These are phyloP conservation scores for Hemibagrus guttatus DNA, from an alignment of 2,797 vertebrate genomes.

Conservation along the genomic window DNA sequence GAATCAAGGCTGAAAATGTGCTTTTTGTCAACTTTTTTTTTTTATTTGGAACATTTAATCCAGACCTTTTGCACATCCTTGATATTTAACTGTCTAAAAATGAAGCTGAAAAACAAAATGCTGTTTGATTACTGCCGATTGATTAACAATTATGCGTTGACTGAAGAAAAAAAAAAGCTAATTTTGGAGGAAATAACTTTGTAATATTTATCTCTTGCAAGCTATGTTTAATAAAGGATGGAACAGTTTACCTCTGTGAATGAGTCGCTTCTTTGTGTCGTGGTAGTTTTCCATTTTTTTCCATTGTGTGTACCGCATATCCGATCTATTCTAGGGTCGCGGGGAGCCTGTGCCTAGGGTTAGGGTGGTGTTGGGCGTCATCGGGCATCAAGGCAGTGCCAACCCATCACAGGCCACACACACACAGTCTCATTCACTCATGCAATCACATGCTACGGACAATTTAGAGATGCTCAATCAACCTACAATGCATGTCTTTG, in stretches of 20 bases:
- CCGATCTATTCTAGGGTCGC: too few relatives aligned
- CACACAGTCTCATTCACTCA: too few relatives aligned
- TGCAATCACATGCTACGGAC: too few relatives aligned
- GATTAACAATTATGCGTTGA: slow-evolving; percentile 89
- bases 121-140: slow-evolving; percentile 92
- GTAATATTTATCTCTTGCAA: slow-evolving; percentile 99
- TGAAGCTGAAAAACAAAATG: slow-evolving; percentile 71
- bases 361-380: too few relatives aligned
- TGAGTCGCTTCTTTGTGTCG: slow-evolving; percentile 48
- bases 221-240: slow-evolving; percentile 99
- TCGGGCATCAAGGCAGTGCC: too few relatives aligned
- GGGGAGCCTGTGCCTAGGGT: too few relatives aligned
- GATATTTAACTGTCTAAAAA: slow-evolving; percentile 91
- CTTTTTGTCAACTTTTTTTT: slow-evolving; percentile 65
- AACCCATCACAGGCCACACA: too few relatives aligned
- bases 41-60: slow-evolving; percentile 76
- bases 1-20: slow-evolving; percentile 61
- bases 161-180: slow-evolving; percentile 82
- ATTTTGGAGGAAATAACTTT: slow-evolving; percentile 98
- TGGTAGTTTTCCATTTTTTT: too few relatives aligned
- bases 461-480: too few relatives aligned
- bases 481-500: too few relatives aligned
- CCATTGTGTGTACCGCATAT: too few relatives aligned
- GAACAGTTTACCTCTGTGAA: slow-evolving; percentile 86
- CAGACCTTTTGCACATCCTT: slow-evolving; percentile 92